Evolutionary conservation across 2,113 vertebrate species (phyloP), one percentile per base, ranked within the genome.

Genomic region (Apistogramma diplotaenia): DNA sequence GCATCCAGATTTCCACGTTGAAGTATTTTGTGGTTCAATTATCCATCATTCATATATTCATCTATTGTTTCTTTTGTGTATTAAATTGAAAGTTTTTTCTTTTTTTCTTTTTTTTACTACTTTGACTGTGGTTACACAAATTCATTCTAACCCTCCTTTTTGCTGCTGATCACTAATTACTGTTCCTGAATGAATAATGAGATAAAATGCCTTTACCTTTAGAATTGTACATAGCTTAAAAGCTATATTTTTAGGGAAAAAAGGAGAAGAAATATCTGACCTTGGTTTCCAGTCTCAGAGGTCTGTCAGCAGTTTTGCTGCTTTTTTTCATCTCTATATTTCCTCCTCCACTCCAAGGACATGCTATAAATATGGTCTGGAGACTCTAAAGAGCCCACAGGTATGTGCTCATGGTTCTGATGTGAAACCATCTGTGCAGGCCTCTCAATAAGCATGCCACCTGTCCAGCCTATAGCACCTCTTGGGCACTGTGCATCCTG

Each of bases 111-210:
- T 18, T 25, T 10, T 1, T 4, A 3, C 8, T 8, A 11, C n/a
- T n/a, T n/a, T n/a, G 40, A 15, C 5, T 43, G 5, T 0, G 33
- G 12, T 9, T 59, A 23, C 23, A n/a, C n/a, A n/a, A n/a, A n/a
- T n/a, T n/a, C n/a, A n/a, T n/a, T n/a, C n/a, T n/a, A n/a, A n/a
- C n/a, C n/a, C 4, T 40, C 35, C 33, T 8, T 62, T 29, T 3
- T 60, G n/a, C 58, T 60, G 58, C 33, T 33, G 57, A 33, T 33
- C 3, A 5, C 58, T 1, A 7, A 33, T 0, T 18, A 35, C 31
- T 60, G 59, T 2, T 61, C 1, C 31, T 37, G 59, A 37, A 37
- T 62, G 60, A 37, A 65, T 40, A 35, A 40, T 62, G 0, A 62
- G 23, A 15, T 23, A 0, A 62, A 65, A 65, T 65, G 6, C 23